Evolutionary conservation across 2,888 invertebrate genomes (phyloP), one percentile per base, ranked within the genome.

Genomic region (Scaptomyza cyrtandrae): DNA sequence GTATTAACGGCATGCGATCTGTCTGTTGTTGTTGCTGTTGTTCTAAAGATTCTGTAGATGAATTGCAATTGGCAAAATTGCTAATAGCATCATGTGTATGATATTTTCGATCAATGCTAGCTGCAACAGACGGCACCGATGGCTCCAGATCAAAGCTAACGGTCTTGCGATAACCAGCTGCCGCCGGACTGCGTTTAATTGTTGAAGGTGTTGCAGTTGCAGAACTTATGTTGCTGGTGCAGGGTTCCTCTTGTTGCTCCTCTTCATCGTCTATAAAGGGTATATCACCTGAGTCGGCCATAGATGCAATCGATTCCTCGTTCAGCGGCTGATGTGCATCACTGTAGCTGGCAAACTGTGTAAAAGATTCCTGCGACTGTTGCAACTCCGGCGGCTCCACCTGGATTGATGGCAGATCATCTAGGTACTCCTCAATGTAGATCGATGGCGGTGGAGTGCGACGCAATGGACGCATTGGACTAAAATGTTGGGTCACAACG

Each of bases 241-340:
- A 71, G 41, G 70, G 82, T 16, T 55, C 64, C 57, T 66, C 80
- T 65, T 61, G 75, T 60, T 61, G 86, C 49, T 91, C 92, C 58
- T 92, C 91, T 31, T 92, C 93, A 49, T 93, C 91, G 41, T 93
- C 93, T 24, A 93, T 92, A 54, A 90, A 92, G 37, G 92, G 92
- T 71, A 92, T 92, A 39, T 92, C 91, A 43, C 91, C 90, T 1
- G 90, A 84, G 55, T 91, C 90, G 6, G 90, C 90, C 61, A 92
- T 88, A 10, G 92, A 92, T 13, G 92, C 92, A 16, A 92, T 91
- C 24, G 91, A 84, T 37, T 92, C 91, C 65, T 92, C 92, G 67
- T 92, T 92, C 0, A 92, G 70, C 10, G 92, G 92, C 71, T 92
- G 92, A 81, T 92, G 91, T 0, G 86, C 89, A 63, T 91, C 91